These are phyloP conservation scores for Triplophysa bombifrons DNA, from an alignment of 2,797 vertebrate genomes.

Conservation along the genomic window DNA sequence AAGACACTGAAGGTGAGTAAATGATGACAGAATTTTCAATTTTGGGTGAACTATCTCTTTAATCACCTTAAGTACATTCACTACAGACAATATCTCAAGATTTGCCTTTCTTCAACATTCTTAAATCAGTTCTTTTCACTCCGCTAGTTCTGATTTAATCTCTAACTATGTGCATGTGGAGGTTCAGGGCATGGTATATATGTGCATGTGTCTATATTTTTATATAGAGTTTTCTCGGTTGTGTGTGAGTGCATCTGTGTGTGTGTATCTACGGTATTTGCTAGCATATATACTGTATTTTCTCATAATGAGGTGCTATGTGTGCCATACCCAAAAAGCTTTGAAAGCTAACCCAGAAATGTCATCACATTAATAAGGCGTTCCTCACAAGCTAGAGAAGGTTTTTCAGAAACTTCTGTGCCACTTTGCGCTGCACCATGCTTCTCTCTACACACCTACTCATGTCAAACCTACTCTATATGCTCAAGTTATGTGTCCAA, in stretches of 20 bases:
- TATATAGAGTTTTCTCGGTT: conserved; percentile 27
- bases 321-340: conserved; percentile 60
- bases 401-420: conserved; percentile 52
- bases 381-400: conserved; percentile 58
- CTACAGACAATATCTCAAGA: conserved; percentile 48
- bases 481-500: conserved; percentile 5
- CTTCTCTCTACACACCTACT: conserved; percentile 47
- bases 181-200: conserved; percentile 15
- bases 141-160: conserved; percentile 51
- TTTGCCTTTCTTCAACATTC: conserved; percentile 34
- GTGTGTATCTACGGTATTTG: conserved; percentile 23
- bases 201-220: conserved; percentile 21
- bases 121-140: conserved; percentile 35
- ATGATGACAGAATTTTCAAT: too few relatives aligned
- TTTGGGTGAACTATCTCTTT: background rate
- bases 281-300: conserved; percentile 44
- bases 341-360: conserved; percentile 76
- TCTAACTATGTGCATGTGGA: conserved; percentile 1
- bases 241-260: conserved; percentile 9
- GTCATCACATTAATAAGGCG: conserved; percentile 67
- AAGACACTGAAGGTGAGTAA: too few relatives aligned
- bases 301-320: conserved; percentile 54
- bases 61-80: conserved; percentile 54
- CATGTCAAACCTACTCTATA: conserved; percentile 38
- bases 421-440: conserved; percentile 29